Evolutionary conservation across 2,888 invertebrate species (phyloP).

Genomic region (Slavum lentiscoides): DNA sequence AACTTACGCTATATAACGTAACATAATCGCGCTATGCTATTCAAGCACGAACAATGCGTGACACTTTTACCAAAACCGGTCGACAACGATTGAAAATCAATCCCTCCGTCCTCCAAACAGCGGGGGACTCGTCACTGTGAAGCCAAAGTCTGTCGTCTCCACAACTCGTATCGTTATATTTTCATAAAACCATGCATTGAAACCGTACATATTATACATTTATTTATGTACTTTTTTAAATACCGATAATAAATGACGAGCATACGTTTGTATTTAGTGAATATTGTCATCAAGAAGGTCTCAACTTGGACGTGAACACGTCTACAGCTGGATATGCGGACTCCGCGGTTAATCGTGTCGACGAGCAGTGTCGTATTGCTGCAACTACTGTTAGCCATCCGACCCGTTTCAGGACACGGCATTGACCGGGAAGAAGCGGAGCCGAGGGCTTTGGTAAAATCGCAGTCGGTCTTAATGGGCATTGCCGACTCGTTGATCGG

Average conservation of each 20-base stretch:
- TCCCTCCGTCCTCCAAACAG: not conserved
- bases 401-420: constrained; percentile 1
- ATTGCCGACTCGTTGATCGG: constrained; percentile 40
- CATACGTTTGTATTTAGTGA: too few species aligned
- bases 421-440: not conserved
- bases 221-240: too few species aligned
- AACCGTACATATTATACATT: not conserved
- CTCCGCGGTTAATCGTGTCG: not conserved
- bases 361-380: not conserved
- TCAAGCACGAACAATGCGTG: too few species aligned
- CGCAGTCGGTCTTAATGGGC: constrained; percentile 32
- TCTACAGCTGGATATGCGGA: too few species aligned
- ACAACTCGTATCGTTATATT: too few species aligned
- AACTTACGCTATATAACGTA: too few species aligned
- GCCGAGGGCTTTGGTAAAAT: not conserved
- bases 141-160: not conserved
- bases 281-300: too few species aligned
- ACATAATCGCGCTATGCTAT: too few species aligned
- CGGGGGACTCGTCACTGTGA: not conserved
- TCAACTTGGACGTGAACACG: too few species aligned
- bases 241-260: too few species aligned
- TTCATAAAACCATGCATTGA: too few species aligned
- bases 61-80: too few species aligned
- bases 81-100: constrained; percentile 21
- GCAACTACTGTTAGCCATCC: not conserved